Base-by-base conservation (phyloP, 2,888 invertebrate species). In the Epinotia nisella region DNA sequence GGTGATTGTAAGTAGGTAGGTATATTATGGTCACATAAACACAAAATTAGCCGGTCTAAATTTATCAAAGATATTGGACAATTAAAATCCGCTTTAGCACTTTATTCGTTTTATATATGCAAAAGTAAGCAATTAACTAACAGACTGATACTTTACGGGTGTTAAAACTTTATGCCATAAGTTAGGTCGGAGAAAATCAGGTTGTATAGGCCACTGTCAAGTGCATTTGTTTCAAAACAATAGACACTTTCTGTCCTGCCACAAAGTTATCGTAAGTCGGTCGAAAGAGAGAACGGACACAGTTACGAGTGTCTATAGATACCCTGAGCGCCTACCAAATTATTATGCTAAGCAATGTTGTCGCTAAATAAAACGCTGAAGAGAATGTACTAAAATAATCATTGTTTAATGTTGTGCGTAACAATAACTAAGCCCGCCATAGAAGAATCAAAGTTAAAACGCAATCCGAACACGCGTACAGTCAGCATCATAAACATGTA, bases 141-240 rank as follows among this genome's bases (percentile, higher is more conserved):
- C 21, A 24, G 21, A 24, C 21, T 2, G 21, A 24, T n/a, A 49
- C 7, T 49, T 15, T 49, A 49, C 4, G 49, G 49, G 4, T 49
- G n/a, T 5, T 49, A 49, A 58, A 56, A 21, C 7, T 58, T 58
- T 29, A 5, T 29, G 58, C 5, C 29, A 9, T 13, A 24, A 3
- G 56, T 55, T 39, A 60, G 15, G 41, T 21, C 61, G 3, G 45
- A 21, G 45, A 45, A 45, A 61, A 21, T n/a, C 21, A 56, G 1
- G 60, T 49, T 49, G 1, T 1, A n/a, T n/a, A n/a, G n/a, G 49
- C n/a, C n/a, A n/a, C 7, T 3, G 49, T 49, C 49, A 15, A 45
- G 45, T 49, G n/a, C n/a, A n/a, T 49, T 49, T 49, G 49, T n/a
- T 7, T 49, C 5, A 1, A 66, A 66, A 66, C 66, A 66, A 66